These are phyloP conservation scores for Meriones psammophilus DNA, from an alignment of 2,797 vertebrate species.

Conservation along the genomic window DNA sequence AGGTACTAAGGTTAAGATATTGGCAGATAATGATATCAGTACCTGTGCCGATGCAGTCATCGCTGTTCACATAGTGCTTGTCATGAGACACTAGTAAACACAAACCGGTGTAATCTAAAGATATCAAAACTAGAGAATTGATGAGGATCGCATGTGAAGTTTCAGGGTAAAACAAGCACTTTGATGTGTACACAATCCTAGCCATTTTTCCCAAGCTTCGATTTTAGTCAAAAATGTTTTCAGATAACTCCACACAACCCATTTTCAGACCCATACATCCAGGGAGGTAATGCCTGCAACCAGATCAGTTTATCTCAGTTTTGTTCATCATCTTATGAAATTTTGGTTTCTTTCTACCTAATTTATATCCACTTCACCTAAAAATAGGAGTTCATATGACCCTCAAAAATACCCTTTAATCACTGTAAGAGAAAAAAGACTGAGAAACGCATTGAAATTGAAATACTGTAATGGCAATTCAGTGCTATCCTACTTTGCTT, in stretches of 20 bases:
- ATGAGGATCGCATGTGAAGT: background rate
- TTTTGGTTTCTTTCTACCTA: background rate
- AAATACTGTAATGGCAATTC: background rate
- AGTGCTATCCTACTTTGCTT: background rate
- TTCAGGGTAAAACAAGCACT: no score
- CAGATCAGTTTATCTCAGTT: background rate
- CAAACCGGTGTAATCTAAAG: background rate
- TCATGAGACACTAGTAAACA: background rate
- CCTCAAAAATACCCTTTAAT: background rate
- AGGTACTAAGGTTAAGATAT: background rate
- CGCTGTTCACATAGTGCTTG: background rate
- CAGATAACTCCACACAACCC: background rate
- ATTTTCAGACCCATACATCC: background rate
- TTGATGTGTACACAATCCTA: background rate
- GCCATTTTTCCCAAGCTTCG: background rate
- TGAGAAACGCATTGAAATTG: background rate
- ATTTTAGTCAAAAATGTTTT: background rate
- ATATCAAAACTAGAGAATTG: background rate
- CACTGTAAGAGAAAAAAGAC: background rate
- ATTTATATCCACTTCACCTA: background rate
- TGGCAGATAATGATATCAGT: background rate
- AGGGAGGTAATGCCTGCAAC: background rate
- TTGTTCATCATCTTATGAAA: background rate
- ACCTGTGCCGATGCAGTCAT: background rate
- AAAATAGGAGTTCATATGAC: background rate